phyloP scores from a whole-genome alignment of 2,888 invertebrate genomes.

The Limnephilus rhombicus region DNA sequence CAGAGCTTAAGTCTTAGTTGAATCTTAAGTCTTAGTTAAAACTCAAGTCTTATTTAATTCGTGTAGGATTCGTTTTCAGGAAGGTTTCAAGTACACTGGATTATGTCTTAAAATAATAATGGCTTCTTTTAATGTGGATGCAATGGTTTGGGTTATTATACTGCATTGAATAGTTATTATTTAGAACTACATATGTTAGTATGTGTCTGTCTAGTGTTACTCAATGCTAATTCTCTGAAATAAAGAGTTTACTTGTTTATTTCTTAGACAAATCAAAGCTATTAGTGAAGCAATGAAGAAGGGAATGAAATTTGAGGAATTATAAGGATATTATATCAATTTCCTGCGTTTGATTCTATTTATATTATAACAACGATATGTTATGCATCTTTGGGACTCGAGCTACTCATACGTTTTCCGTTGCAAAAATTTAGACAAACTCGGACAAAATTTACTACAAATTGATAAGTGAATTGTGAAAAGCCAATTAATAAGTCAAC shows the following conservation, averaged over 20 bases:
- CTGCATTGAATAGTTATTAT: not conserved
- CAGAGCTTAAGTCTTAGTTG: not conserved
- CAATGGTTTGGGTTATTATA: too few species aligned
- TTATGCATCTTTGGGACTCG: not conserved
- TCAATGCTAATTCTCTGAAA: not conserved
- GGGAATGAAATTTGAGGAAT: too few species aligned
- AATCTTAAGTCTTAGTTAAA: too few species aligned
- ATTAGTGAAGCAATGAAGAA: too few species aligned
- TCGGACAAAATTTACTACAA: not conserved
- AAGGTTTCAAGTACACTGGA: too few species aligned
- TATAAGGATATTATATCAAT: not conserved
- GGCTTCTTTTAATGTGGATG: too few species aligned
- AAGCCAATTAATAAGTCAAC: too few species aligned
- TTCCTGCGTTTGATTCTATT: not conserved
- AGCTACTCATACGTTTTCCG: not conserved
- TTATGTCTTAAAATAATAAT: too few species aligned
- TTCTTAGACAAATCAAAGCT: not conserved
- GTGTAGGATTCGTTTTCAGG: too few species aligned
- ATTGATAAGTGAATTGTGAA: not conserved
- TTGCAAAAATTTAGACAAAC: not conserved
- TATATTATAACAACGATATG: not conserved
- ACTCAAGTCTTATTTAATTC: too few species aligned
- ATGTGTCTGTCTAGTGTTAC: not conserved
- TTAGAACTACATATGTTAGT: not conserved
- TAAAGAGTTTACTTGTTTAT: not conserved